Evolutionary conservation across 2,888 invertebrate genomes (phyloP), one percentile per base, ranked within the genome.

Genomic region (Carcina quercana): DNA sequence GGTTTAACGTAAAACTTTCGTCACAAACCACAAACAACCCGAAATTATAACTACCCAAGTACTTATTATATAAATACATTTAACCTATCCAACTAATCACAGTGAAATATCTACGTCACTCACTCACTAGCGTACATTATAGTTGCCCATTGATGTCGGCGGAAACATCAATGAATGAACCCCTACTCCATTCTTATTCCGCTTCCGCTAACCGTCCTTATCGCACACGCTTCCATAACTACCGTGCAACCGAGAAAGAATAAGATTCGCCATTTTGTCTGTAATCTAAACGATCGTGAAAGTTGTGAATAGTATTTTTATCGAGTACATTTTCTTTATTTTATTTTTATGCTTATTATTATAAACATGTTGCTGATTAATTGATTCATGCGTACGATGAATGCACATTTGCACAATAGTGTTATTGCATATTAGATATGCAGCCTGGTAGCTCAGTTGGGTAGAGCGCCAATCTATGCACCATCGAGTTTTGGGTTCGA

Each of bases 131-230:
- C 35, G 33, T 33, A n/a, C n/a, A 28, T 37, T 40, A 38, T 42
- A 30, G 32, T 22, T 31, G 41, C 32, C 51, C 62, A 63, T 65
- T 67, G 55, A 64, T 45, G 53, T 47, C 54, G 52, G 54, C 63
- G 63, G 62, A 65, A 69, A 68, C 61, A 57, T 69, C 64, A 70
- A 73, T 78, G 78, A 74, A 75, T 67, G 69, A 63, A 58, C 57
- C 57, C 60, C 57, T 53, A 45, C 56, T 56, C 55, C 69, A 72
- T 72, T 73, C 72, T 72, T 64, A 56, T 58, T 59, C 44, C 37
- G 59, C 60, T 75, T 78, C 78, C 78, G 68, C 63, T 53, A 45
- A 58, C 57, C 42, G 40, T 70, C 70, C 53, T 57, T 64, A 43
- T 72, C 58, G 38, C 56, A 38, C 58, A 34, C 43, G 28, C 32